phyloP scores from a whole-genome alignment of 2,888 invertebrate species.

The Eristalinus sepulchralis region DNA sequence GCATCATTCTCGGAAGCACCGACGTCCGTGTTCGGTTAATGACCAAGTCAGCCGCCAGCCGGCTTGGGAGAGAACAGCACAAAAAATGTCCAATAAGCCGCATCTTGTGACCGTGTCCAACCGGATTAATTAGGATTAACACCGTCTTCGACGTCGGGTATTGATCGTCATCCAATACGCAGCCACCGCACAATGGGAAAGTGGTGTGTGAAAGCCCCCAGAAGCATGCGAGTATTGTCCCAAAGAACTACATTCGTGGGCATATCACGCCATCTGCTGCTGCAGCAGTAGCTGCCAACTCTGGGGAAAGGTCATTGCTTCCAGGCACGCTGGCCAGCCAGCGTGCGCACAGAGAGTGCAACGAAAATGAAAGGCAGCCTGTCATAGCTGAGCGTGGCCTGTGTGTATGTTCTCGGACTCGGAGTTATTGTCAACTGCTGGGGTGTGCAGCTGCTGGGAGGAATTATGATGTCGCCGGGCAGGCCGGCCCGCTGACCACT shows the following conservation, averaged over 20 bases:
- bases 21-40: conserved; percentile 39
- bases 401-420: background rate
- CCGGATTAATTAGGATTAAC: conserved; percentile 66
- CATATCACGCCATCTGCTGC: background rate
- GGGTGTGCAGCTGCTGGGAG: conserved; percentile 52
- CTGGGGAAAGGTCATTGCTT: conserved; percentile 58
- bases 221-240: conserved; percentile 36
- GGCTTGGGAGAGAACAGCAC: background rate
- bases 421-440: conserved; percentile 22
- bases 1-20: conserved; percentile 16
- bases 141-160: conserved; percentile 4
- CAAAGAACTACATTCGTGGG: conserved; percentile 53
- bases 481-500: conserved; percentile 38
- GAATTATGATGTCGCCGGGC: conserved; percentile 56
- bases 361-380: conserved; percentile 59
- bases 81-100: conserved; percentile 39
- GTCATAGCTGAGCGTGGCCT: background rate
- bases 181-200: conserved; percentile 49
- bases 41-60: conserved; percentile 9
- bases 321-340: background rate
- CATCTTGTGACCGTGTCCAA: conserved; percentile 37
- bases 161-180: conserved; percentile 2
- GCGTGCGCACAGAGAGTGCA: conserved; percentile 21
- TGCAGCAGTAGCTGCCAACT: conserved; percentile 1
- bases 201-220: conserved; percentile 54